Evolutionary conservation across 2,113 vertebrate species (phyloP).

Genomic region (Xiphophorus hellerii): DNA sequence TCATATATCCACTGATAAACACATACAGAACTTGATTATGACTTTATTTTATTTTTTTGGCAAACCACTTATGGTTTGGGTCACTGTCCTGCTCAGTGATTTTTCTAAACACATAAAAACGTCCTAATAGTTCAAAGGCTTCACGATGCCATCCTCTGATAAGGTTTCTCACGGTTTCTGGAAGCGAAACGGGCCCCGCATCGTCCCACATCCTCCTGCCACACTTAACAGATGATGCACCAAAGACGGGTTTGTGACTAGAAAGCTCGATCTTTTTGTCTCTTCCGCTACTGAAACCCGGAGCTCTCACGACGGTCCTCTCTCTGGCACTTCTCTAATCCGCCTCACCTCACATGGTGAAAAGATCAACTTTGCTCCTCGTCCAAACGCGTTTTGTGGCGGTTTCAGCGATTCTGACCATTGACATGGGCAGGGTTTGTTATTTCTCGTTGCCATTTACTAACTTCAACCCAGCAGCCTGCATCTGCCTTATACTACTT

Average conservation of each 20-base stretch:
- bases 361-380: too few relatives aligned
- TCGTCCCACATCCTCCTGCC: not conserved
- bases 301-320: too few relatives aligned
- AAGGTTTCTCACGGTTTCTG: not conserved
- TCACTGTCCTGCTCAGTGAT: not conserved
- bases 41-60: too few relatives aligned
- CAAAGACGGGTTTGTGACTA: not conserved
- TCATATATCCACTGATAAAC: not conserved
- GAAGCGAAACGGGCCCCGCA: not conserved
- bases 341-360: too few relatives aligned
- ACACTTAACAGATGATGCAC: too few relatives aligned
- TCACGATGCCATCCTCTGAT: not conserved
- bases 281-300: not conserved
- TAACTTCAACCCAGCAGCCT: too few relatives aligned
- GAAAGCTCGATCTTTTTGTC: not conserved
- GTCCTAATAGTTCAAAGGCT: not conserved
- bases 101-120: not conserved
- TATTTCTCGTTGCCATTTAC: too few relatives aligned
- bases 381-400: too few relatives aligned
- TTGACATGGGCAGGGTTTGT: too few relatives aligned
- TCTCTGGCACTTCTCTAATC: too few relatives aligned
- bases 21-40: not conserved
- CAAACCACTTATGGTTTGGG: not conserved
- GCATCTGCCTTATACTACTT: too few relatives aligned
- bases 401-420: too few relatives aligned